These are phyloP conservation scores for Planiliza haematocheilus DNA, from an alignment of 2,113 vertebrate species.

Conservation along the genomic window DNA sequence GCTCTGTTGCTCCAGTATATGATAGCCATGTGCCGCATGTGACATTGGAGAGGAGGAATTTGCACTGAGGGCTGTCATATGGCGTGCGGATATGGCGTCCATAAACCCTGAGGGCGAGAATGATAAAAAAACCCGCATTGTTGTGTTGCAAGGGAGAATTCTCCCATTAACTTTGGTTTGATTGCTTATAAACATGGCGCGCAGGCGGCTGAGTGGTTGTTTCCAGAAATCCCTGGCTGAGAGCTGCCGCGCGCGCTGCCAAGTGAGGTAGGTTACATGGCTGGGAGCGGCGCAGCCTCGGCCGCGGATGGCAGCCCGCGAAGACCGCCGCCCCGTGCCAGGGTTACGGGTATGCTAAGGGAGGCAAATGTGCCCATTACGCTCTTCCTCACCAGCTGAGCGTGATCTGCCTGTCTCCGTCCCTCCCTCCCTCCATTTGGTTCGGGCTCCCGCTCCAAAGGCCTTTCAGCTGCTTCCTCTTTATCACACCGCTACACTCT, in stretches of 20 bases:
- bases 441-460: slow-evolving; percentile 24
- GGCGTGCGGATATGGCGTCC: slow-evolving; percentile 51
- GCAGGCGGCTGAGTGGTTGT: slow-evolving; percentile 58
- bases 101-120: slow-evolving; percentile 64
- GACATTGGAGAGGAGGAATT: slow-evolving; percentile 47
- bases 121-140: slow-evolving; percentile 59
- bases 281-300: slow-evolving; percentile 45
- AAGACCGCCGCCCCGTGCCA: slow-evolving; percentile 58
- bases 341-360: slow-evolving; percentile 54
- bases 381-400: slow-evolving; percentile 41
- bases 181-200: slow-evolving; percentile 73
- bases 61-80: slow-evolving; percentile 63
- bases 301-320: slow-evolving; percentile 64
- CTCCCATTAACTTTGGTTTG: slow-evolving; percentile 77
- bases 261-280: slow-evolving; percentile 74
- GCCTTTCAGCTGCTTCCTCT: slow-evolving; percentile 43
- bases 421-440: slow-evolving; percentile 33
- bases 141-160: slow-evolving; percentile 66
- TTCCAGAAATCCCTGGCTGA: slow-evolving; percentile 73
- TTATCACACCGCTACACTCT: slow-evolving; percentile 57
- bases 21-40: slow-evolving; percentile 31
- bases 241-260: slow-evolving; percentile 49
- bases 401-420: slow-evolving; percentile 41
- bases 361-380: slow-evolving; percentile 66
- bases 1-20: slow-evolving; percentile 31